Conservation (phyloP, 2,888 invertebrate genomes). For the Amiota communis region DNA sequence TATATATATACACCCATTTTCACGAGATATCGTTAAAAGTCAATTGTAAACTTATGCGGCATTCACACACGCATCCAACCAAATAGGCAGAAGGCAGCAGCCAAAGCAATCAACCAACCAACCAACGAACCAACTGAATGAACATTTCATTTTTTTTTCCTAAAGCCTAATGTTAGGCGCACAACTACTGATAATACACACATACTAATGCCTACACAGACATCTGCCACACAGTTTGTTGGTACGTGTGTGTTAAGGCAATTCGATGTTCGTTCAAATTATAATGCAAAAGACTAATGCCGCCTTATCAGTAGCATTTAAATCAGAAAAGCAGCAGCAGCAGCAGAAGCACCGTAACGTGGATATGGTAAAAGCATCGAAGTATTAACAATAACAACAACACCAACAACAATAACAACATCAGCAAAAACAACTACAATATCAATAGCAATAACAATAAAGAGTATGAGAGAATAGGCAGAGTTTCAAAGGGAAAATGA, state of each 20-base stretch:
- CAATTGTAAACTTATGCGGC: constrained; percentile 64
- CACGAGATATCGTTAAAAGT: constrained; percentile 60
- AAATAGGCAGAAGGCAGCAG: too few relatives aligned
- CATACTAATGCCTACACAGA: constrained; percentile 27
- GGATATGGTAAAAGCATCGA: too few relatives aligned
- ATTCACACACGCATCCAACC: constrained; percentile 36
- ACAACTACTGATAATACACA: constrained; percentile 18
- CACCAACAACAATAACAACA: constrained; percentile 27
- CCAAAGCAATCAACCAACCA: constrained; percentile 28
- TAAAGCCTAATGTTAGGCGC: constrained; percentile 18
- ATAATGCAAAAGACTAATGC: constrained; percentile 54
- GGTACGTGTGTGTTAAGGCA: constrained; percentile 44
- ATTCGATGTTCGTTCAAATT: constrained; percentile 51
- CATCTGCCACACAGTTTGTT: constrained; percentile 19
- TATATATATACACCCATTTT: constrained; percentile 28
- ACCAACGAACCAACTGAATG: background rate
- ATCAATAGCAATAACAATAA: constrained; percentile 31
- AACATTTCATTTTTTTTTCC: background rate
- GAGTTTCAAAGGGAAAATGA: too few relatives aligned
- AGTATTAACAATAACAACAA: background rate
- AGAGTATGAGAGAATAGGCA: background rate
- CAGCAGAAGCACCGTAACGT: constrained; percentile 10
- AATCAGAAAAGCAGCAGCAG: constrained; percentile 51
- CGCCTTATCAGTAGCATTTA: constrained; percentile 64
- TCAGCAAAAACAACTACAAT: constrained; percentile 18